phyloP scores from a whole-genome alignment of 2,797 vertebrate genomes.

The Pipistrellus nathusii region DNA sequence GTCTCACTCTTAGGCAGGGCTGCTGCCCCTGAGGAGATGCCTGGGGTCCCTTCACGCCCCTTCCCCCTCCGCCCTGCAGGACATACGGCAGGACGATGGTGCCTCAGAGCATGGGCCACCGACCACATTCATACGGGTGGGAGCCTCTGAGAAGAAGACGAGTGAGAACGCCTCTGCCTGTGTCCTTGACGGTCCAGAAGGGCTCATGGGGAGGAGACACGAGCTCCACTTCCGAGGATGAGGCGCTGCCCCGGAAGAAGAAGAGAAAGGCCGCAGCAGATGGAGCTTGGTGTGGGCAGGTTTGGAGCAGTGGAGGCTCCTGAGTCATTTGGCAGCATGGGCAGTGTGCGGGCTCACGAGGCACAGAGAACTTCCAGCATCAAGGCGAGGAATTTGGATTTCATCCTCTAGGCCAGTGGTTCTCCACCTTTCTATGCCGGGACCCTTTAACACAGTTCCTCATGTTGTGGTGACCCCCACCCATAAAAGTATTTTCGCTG shows the following conservation, averaged over 20 bases:
- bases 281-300: fast-evolving
- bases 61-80: background rate
- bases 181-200: background rate
- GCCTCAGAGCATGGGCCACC: background rate
- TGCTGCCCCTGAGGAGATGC: background rate
- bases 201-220: fast-evolving
- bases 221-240: background rate
- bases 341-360: fast-evolving
- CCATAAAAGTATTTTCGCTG: no score
- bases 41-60: background rate
- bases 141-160: background rate
- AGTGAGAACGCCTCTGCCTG: background rate
- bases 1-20: background rate
- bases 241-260: background rate
- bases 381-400: background rate
- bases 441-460: no score
- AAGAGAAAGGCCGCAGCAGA: background rate
- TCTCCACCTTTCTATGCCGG: no score
- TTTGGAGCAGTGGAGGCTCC: fast-evolving
- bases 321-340: background rate
- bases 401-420: background rate
- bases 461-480: no score
- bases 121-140: fast-evolving
- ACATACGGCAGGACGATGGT: background rate
- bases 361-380: fast-evolving